Evolutionary conservation across 2,888 invertebrate genomes (phyloP), one percentile per base, ranked within the genome.

Genomic region (Monopis laevigella): DNA sequence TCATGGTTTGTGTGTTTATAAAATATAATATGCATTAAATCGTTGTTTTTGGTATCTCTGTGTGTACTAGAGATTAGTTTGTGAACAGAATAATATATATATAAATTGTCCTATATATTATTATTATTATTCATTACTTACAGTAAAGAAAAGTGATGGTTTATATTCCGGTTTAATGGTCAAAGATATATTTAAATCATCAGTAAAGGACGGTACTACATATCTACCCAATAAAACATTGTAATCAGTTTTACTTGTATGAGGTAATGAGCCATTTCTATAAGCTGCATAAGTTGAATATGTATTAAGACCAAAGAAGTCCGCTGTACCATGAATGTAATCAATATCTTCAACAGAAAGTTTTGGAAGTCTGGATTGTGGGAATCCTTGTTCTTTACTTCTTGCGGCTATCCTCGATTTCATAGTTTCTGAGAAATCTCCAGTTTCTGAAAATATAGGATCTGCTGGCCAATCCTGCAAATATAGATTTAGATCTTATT

Each of bases 281-380:
- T 59, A 66, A 6, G 56, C 59, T 42, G 82, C 48, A 44, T 57
- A 59, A 2, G 81, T 62, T 2, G 84, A 82, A 56, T 89, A 89
- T 41, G 84, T 74, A 50, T 88, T 88, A 16, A 88, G 58, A 12
- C 86, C 87, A 43, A 88, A 75, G 62, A 85, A 88, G 54, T 89
- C 89, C 2, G 80, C 70, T 2, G 49, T 43, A 14, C 63, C 82
- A 6, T 59, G 66, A 39, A 87, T 82, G 32, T 66, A 63, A 30
- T 65, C 58, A 8, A 85, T 74, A 70, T 87, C 86, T 28, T 82
- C 29, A n/a, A 51, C 28, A 7, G 80, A 80, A 47, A 85, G 82
- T 46, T 53, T 52, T 1, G 85, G 84, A 17, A 86, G 55, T 30
- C 84, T 71, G 1, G 85, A 83, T 28, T 58, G 51, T 1, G 58